phyloP scores from a whole-genome alignment of 1,140 invertebrate species.

The Drosophila varians region DNA sequence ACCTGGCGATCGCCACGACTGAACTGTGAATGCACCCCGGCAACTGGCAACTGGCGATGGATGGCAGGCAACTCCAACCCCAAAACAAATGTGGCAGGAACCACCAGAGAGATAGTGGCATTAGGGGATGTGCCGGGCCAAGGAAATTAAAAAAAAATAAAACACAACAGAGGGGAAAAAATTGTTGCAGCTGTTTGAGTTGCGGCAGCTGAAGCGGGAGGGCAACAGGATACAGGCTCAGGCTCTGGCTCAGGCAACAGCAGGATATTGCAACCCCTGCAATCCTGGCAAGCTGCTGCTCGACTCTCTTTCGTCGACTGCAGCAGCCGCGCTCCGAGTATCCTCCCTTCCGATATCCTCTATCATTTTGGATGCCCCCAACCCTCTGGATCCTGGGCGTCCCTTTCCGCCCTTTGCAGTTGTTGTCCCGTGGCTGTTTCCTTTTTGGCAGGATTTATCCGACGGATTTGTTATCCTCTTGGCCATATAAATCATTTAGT shows the following conservation, averaged over 20 bases:
- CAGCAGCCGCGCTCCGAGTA: slow-evolving; percentile 52
- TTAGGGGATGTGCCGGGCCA: slow-evolving; percentile 68
- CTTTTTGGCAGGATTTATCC: neutral
- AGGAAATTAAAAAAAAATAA: slow-evolving; percentile 54
- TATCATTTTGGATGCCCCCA: slow-evolving; percentile 10
- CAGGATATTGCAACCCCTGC: slow-evolving; percentile 75
- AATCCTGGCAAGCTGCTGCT: slow-evolving; percentile 50
- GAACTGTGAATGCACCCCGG: slow-evolving; percentile 62
- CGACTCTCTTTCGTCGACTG: slow-evolving; percentile 46
- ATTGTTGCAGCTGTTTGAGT: slow-evolving; percentile 80
- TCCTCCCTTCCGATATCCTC: slow-evolving; percentile 42
- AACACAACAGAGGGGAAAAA: slow-evolving; percentile 46
- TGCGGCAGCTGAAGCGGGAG: slow-evolving; percentile 76
- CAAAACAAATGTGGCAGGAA: slow-evolving; percentile 46
- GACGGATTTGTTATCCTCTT: slow-evolving; percentile 11
- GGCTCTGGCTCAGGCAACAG: slow-evolving; percentile 24
- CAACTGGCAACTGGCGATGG: slow-evolving; percentile 4
- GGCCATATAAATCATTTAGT: too few relatives aligned
- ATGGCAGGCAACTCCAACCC: slow-evolving; percentile 59
- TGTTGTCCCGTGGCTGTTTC: slow-evolving; percentile 56
- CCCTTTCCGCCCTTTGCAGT: slow-evolving; percentile 47
- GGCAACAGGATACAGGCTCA: slow-evolving; percentile 74
- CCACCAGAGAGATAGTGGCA: slow-evolving; percentile 65
- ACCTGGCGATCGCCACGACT: slow-evolving; percentile 76
- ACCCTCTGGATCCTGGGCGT: slow-evolving; percentile 4